These are phyloP conservation scores for Leontocebus nigricollis DNA, from an alignment of 2,797 vertebrate species.

Conservation along the genomic window DNA sequence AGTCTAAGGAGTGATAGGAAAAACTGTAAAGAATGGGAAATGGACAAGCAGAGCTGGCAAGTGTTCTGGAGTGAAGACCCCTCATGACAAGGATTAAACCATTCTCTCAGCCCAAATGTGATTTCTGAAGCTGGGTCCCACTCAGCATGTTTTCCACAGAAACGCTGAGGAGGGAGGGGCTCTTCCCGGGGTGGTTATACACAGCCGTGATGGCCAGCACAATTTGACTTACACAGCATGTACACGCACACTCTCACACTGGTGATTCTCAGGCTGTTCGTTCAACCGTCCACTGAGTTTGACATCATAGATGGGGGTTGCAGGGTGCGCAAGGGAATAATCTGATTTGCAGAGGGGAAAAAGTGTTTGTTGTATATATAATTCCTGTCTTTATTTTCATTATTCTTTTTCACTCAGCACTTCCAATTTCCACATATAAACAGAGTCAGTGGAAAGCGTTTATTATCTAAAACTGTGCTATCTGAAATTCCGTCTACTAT, in stretches of 20 bases:
- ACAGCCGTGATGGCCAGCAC: not conserved
- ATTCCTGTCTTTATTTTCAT: not conserved
- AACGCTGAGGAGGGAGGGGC: not conserved
- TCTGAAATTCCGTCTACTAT: accelerated
- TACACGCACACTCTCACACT: not conserved
- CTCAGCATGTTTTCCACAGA: not conserved
- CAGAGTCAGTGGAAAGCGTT: not conserved
- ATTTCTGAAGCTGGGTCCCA: not conserved
- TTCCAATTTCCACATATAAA: not conserved
- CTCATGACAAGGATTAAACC: not conserved
- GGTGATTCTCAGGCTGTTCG: accelerated
- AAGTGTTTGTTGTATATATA: accelerated
- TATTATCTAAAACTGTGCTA: too few relatives aligned
- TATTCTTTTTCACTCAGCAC: not conserved
- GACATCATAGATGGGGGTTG: not conserved
- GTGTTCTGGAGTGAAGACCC: too few relatives aligned
- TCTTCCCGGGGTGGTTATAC: not conserved
- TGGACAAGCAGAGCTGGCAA: accelerated
- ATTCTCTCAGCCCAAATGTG: too few relatives aligned
- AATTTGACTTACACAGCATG: not conserved
- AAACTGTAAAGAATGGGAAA: not conserved
- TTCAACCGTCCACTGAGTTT: not conserved
- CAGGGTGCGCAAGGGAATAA: not conserved
- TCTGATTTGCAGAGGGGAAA: not conserved
- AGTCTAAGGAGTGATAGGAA: not conserved